Evolutionary conservation across 2,797 vertebrate species (phyloP).

Genomic region (Sus cebifrons): DNA sequence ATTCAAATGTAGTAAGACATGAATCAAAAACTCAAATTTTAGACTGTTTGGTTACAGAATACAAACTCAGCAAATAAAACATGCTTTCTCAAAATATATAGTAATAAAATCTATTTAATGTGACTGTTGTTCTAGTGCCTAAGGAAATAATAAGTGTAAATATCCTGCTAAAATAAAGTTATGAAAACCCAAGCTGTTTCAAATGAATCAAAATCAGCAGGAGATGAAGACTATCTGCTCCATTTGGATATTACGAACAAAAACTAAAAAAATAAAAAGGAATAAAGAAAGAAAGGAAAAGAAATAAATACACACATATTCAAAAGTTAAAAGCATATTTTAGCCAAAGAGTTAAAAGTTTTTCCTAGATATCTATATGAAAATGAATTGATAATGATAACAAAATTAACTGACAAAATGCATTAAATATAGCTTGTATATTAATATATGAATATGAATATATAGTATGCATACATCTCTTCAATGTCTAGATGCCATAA

Average conservation of each 20-base stretch:
- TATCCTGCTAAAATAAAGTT: neutral
- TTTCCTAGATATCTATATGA: neutral
- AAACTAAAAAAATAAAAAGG: neutral
- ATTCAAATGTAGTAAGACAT: neutral
- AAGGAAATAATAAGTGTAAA: constrained; percentile 11
- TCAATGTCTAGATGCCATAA: neutral
- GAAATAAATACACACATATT: neutral
- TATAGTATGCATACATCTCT: neutral
- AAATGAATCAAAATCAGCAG: neutral
- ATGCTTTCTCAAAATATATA: neutral
- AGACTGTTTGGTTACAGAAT: neutral
- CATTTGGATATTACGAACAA: neutral
- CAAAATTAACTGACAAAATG: neutral
- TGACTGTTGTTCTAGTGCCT: neutral
- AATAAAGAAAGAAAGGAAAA: too few species aligned
- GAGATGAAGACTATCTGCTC: neutral
- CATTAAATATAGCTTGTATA: neutral
- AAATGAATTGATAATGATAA: neutral
- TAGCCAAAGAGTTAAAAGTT: neutral
- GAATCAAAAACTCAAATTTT: neutral
- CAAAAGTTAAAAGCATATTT: neutral
- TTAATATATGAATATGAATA: neutral
- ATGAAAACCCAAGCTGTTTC: neutral
- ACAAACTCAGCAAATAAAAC: neutral
- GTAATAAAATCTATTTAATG: neutral